Evolutionary conservation across 2,797 vertebrate genomes (phyloP), one percentile per base, ranked within the genome.

Genomic region (Acrossocheilus wenchowensis): DNA sequence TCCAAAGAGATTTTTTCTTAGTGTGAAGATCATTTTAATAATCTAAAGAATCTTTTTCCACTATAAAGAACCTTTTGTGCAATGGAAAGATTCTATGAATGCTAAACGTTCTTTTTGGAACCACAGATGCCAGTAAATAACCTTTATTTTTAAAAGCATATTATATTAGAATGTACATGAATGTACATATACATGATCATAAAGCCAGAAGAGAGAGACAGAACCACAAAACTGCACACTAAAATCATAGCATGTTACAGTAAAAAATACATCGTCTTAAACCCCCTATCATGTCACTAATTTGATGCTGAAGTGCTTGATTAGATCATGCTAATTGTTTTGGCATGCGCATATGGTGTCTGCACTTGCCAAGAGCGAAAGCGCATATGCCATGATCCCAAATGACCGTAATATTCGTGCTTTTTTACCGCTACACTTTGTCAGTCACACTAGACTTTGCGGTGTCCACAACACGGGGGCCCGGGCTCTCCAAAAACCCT

Each of bases 321-420:
- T 73, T 30, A 79, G 74, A 79, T 80, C n/a, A 71, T 69, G 77
- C 21, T 4, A 17, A 43, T 71, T 60, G 21, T 36, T 60, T 21
- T 50, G 54, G 23, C 68, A n/a, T 21, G 68, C 75, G 50, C 75
- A 79, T 86, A 81, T 81, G 78, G 68, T 43, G 52, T 23, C 26
- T 86, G 26, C 54, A 64, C 6, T 68, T 72, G 68, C 84, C 84
- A 81, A 73, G 78, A 81, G 39, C 4, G 12, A 62, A 72, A 64
- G 68, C 9, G 9, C 68, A 86, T 80, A 81, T 81, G 78, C 54
- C 77, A 73, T 21, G 68, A 86, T 74, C 68, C 23, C 54, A 54
- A 69, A 77, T 78, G 3, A 68, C 26, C 54, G 60, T 50, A 26
- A 60, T 21, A 34, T 36, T 80, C 36, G 26, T 54, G 15, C 11